Conservation (phyloP, 2,888 invertebrate species). For the Plebejus melissa region DNA sequence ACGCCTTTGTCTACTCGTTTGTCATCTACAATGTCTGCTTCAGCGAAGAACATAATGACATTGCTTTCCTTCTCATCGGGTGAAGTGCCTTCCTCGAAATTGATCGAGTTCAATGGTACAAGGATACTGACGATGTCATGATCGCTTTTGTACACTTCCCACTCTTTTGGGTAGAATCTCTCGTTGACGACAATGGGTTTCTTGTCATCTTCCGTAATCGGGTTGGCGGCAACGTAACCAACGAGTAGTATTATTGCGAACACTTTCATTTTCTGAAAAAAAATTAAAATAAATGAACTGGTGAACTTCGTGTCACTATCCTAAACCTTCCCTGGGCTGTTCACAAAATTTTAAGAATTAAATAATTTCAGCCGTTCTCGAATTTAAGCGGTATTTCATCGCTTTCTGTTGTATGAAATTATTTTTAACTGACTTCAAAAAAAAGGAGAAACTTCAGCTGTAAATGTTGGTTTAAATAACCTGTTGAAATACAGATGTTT, state of each 20-base stretch:
- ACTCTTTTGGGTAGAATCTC: conserved; percentile 22
- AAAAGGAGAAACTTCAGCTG: no score
- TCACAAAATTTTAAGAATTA: no score
- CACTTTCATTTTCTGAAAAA: not conserved
- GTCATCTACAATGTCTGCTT: conserved; percentile 39
- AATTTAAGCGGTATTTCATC: no score
- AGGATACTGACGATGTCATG: conserved; percentile 40
- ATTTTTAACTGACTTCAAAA: no score
- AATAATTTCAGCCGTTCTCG: no score
- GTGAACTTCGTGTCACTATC: no score
- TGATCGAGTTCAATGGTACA: conserved; percentile 39
- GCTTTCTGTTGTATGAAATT: no score
- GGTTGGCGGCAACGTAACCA: not conserved
- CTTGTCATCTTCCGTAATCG: not conserved
- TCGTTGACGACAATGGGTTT: not conserved
- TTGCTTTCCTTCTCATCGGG: conserved; percentile 32
- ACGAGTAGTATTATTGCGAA: not conserved
- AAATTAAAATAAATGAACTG: not conserved
- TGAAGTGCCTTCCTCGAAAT: conserved; percentile 12
- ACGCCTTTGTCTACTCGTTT: conserved; percentile 44
- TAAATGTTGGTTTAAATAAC: no score
- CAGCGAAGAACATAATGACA: conserved; percentile 38
- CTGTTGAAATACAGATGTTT: no score
- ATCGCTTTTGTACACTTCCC: conserved; percentile 29
- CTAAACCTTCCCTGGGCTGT: no score